A percentile compares a stretch with the other conserved stretches of the same genome.
Conservation (phyloP, 2,113 vertebrate species). For the Fulmarus glacialis region DNA sequence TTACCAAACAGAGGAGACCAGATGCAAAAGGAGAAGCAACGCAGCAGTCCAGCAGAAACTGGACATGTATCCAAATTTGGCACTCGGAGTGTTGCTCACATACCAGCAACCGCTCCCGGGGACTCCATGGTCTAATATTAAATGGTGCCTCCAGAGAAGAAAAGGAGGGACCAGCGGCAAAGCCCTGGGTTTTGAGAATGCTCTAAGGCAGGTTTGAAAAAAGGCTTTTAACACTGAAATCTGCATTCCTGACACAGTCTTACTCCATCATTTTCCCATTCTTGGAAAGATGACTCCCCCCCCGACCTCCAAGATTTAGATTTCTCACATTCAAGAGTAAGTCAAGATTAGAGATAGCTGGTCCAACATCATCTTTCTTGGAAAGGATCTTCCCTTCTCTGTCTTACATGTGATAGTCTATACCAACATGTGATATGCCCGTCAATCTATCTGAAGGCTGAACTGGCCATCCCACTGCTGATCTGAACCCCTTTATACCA, state of each 20-base stretch:
- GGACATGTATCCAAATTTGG: fast-evolving
- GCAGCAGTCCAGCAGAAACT: not conserved
- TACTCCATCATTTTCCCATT: not conserved
- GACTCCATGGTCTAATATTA: not conserved
- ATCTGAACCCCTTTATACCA: not conserved
- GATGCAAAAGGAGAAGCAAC: not conserved
- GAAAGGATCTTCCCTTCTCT: not conserved
- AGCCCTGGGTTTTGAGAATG: not conserved
- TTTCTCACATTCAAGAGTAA: not conserved
- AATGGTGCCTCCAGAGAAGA: not conserved
- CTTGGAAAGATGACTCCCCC: not conserved
- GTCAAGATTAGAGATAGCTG: not conserved
- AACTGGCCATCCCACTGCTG: not conserved
- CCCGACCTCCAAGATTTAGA: not conserved
- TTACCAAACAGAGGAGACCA: not conserved
- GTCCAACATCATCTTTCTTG: not conserved
- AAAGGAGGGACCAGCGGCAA: not conserved
- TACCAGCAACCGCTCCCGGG: not conserved
- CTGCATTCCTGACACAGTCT: not conserved
- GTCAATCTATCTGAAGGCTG: not conserved
- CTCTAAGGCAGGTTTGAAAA: not conserved
- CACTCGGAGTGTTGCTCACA: no score
- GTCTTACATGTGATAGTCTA: not conserved
- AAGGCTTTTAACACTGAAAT: not conserved
- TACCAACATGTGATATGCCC: no score